Evolutionary conservation across 2,113 vertebrate genomes (phyloP).

Genomic region (Emydura subglobosa): DNA sequence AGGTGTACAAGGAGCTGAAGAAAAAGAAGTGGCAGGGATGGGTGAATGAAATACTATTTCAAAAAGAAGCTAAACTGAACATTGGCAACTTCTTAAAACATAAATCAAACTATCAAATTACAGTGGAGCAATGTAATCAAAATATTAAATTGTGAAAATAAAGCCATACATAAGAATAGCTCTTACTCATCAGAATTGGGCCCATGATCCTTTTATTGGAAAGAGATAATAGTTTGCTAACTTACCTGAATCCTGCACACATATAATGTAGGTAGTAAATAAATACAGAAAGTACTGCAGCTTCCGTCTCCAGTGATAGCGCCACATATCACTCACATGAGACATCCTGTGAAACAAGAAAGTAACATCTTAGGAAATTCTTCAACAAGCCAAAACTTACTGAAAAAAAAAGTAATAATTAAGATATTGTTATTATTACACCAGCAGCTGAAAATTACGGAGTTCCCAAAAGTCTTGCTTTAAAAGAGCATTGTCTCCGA

Average conservation of each 20-base stretch:
- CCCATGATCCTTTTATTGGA: background rate
- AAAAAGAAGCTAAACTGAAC: background rate
- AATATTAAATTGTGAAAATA: background rate
- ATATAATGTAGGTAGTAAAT: slow-evolving; percentile 73
- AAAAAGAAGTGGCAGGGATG: background rate
- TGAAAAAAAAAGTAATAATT: background rate
- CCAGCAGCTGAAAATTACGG: background rate
- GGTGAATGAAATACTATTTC: background rate
- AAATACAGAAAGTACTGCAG: slow-evolving; percentile 75
- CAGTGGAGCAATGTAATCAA: background rate
- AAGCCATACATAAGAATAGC: background rate
- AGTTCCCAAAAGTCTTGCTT: background rate
- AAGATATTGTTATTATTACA: background rate
- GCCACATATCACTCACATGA: slow-evolving; percentile 77
- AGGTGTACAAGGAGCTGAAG: background rate
- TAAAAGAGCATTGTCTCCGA: background rate
- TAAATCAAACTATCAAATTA: background rate
- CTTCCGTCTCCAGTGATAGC: slow-evolving; percentile 86
- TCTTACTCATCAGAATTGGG: background rate
- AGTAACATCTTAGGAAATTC: slow-evolving; percentile 29
- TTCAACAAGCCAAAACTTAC: background rate
- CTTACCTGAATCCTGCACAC: slow-evolving; percentile 83
- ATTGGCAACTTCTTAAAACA: background rate
- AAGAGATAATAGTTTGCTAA: background rate
- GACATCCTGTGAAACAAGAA: slow-evolving; percentile 82